A percentile compares a stretch with the other conserved stretches of the same genome.
phyloP scores from a whole-genome alignment of 1,140 invertebrate genomes.

The Zaprionus camerounensis region DNA sequence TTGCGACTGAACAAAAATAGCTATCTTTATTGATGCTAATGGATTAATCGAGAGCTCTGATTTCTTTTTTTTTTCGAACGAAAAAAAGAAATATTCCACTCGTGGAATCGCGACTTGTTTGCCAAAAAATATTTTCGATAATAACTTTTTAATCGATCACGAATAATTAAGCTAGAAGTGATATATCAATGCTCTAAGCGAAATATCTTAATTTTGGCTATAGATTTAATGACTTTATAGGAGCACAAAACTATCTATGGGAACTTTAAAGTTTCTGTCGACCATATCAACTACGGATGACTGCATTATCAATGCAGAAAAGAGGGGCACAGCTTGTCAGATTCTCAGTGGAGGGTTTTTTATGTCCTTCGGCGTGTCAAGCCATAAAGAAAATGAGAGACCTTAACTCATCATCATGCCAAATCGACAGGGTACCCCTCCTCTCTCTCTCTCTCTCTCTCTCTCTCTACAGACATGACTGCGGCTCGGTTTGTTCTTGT shows the following conservation, averaged over 20 bases:
- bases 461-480: background rate
- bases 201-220: background rate
- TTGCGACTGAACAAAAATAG: background rate
- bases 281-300: background rate
- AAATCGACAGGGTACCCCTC: background rate
- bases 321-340: background rate
- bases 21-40: conserved; percentile 1
- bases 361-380: conserved; percentile 38
- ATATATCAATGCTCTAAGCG: background rate
- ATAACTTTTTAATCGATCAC: conserved; percentile 8
- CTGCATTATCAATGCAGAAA: background rate
- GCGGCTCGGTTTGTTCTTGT: conserved; percentile 5
- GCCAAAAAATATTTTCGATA: background rate
- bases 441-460: background rate
- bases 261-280: background rate
- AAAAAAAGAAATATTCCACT: background rate
- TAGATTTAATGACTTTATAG: background rate
- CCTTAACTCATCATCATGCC: conserved; percentile 34
- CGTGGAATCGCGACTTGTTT: background rate
- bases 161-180: conserved; percentile 1
- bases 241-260: background rate
- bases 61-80: background rate
- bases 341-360: conserved; percentile 12
- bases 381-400: conserved; percentile 16
- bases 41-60: conserved; percentile 6